These are phyloP conservation scores for Tenrec ecaudatus DNA, from an alignment of 2,113 vertebrate species.

Conservation along the genomic window DNA sequence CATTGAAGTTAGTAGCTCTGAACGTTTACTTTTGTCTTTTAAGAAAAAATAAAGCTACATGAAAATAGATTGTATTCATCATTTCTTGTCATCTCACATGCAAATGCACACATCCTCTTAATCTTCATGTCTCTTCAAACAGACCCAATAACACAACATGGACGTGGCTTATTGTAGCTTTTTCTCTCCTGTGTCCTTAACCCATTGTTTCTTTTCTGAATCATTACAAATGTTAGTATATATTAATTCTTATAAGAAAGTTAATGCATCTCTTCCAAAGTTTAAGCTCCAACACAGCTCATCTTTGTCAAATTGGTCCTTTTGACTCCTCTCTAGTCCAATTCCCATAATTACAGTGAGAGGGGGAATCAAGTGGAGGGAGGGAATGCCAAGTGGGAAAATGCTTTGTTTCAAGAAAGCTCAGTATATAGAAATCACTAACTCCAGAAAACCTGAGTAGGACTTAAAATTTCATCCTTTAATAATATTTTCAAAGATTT, in stretches of 20 bases:
- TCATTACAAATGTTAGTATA: neutral
- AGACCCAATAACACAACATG: neutral
- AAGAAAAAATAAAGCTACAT: conserved; percentile 21
- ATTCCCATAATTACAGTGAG: neutral
- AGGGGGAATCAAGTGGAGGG: neutral
- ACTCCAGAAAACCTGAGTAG: neutral
- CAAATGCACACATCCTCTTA: neutral
- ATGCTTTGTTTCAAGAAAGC: neutral
- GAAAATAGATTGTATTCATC: neutral
- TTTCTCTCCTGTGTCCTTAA: neutral
- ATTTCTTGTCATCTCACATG: neutral
- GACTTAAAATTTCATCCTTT: conserved; percentile 28
- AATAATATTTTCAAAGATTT: conserved; percentile 20
- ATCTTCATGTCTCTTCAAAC: neutral
- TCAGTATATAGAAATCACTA: conserved; percentile 17
- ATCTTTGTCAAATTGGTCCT: neutral
- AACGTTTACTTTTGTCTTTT: neutral
- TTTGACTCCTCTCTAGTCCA: neutral
- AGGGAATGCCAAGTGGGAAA: neutral
- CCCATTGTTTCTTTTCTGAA: conserved; percentile 20
- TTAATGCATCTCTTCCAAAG: neutral
- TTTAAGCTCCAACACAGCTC: conserved; percentile 1
- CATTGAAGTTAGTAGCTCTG: neutral
- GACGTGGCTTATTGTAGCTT: neutral
- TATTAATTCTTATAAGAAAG: conserved; percentile 13